phyloP scores from a whole-genome alignment of 2,113 vertebrate genomes.

The Ageneiosus marmoratus region DNA sequence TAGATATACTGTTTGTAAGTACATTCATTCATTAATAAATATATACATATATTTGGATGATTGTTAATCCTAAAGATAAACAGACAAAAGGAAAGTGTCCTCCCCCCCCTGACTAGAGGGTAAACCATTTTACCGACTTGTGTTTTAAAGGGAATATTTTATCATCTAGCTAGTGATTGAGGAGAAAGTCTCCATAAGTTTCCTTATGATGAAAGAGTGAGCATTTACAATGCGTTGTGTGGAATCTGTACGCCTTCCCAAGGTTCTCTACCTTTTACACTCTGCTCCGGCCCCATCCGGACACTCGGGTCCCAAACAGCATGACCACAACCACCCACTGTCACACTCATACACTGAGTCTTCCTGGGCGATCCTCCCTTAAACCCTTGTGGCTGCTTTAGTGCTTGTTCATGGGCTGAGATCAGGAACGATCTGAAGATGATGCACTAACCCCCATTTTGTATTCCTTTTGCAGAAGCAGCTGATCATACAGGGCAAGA shows the following conservation, averaged over 20 bases:
- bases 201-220: conserved; percentile 24
- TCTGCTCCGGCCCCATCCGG: conserved; percentile 78
- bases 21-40: not conserved
- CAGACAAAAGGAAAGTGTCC: not conserved
- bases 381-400: conserved; percentile 83
- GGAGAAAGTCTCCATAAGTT: conserved; percentile 27
- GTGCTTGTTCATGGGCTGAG: conserved; percentile 88
- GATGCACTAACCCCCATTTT: conserved; percentile 74
- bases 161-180: conserved; percentile 4
- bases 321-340: conserved; percentile 67
- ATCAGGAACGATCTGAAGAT: conserved; percentile 60
- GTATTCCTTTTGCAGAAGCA: conserved; percentile 92
- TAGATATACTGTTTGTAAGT: not conserved
- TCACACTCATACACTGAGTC: conserved; percentile 73
- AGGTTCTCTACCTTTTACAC: conserved; percentile 70
- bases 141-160: conserved; percentile 22
- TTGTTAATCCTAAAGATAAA: not conserved
- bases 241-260: conserved; percentile 77
- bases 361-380: conserved; percentile 82
- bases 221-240: conserved; percentile 42
- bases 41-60: not conserved
- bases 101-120: not conserved
- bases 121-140: not conserved
- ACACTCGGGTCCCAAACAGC: conserved; percentile 81
- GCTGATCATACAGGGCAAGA: conserved; percentile 93